phyloP scores from a whole-genome alignment of 2,888 invertebrate genomes.

The Stictocephala bisonia region DNA sequence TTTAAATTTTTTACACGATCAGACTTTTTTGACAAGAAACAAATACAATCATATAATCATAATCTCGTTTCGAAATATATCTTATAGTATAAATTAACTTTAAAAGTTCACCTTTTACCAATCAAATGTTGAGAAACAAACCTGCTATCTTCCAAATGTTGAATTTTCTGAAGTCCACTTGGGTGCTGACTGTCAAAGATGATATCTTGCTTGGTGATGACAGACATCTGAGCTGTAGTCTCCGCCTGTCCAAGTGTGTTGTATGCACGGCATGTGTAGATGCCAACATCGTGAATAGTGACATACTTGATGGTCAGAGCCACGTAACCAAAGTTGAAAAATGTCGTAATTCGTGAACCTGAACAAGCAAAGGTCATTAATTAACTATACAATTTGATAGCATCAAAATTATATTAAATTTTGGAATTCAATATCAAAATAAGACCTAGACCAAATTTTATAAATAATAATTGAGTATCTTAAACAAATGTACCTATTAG shows the following conservation, averaged over 20 bases:
- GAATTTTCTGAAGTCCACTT: slow-evolving; percentile 91
- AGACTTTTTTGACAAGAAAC: too few species aligned
- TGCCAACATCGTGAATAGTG: slow-evolving; percentile 88
- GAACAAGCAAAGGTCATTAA: slow-evolving; percentile 46
- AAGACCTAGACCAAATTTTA: too few species aligned
- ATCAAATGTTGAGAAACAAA: slow-evolving; percentile 48
- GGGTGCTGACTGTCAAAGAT: slow-evolving; percentile 93
- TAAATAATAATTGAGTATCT: not conserved
- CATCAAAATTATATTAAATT: not conserved
- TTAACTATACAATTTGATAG: not conserved
- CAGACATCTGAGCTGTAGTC: slow-evolving; percentile 83
- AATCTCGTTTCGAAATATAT: too few species aligned
- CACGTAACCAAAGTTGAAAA: slow-evolving; percentile 94
- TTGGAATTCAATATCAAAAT: not conserved
- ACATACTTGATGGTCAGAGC: slow-evolving; percentile 93
- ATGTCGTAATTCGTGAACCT: slow-evolving; percentile 86
- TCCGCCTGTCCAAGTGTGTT: slow-evolving; percentile 89
- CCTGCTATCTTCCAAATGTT: slow-evolving; percentile 81
- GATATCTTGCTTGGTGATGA: slow-evolving; percentile 86
- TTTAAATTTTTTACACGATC: too few species aligned
- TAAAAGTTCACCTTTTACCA: too few species aligned
- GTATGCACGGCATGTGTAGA: slow-evolving; percentile 88
- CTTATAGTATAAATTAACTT: too few species aligned
- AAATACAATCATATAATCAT: too few species aligned
- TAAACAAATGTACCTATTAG: not conserved